These are phyloP conservation scores for Icerya purchasi DNA, from an alignment of 2,888 invertebrate genomes.

Conservation along the genomic window DNA sequence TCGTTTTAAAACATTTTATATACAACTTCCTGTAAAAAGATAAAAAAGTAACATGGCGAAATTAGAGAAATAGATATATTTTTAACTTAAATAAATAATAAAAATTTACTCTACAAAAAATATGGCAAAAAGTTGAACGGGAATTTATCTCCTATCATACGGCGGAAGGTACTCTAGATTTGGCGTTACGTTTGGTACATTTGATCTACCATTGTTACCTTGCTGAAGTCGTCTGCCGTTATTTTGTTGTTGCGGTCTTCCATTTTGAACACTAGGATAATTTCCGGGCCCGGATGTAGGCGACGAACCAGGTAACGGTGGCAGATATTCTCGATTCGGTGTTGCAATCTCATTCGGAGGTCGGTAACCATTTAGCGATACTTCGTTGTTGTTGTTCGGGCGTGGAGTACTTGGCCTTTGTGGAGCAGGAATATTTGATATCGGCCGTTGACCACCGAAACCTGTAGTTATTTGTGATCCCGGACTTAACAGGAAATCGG, in stretches of 20 bases:
- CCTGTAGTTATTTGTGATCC: neutral
- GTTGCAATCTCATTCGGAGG: no score
- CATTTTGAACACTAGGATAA: constrained; percentile 16
- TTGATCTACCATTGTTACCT: neutral
- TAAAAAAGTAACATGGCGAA: neutral
- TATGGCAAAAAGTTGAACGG: constrained; percentile 14
- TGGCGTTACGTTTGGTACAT: constrained; percentile 15
- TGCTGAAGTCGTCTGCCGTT: constrained; percentile 17
- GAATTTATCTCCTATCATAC: constrained; percentile 17
- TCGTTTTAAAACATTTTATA: no score
- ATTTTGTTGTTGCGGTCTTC: constrained; percentile 15
- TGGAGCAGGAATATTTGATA: no score
- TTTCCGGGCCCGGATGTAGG: constrained; percentile 12
- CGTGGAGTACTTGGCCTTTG: neutral
- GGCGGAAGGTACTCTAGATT: constrained; percentile 60
- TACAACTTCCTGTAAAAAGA: neutral
- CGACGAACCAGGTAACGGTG: constrained; percentile 14
- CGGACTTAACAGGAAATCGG: neutral
- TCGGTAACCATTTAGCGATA: neutral
- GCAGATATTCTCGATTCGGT: constrained; percentile 14
- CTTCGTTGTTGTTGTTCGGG: neutral
- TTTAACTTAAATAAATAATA: neutral
- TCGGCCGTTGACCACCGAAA: no score
- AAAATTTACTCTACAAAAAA: neutral
- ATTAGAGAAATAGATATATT: neutral